Evolutionary conservation across 2,888 invertebrate genomes (phyloP), one percentile per base, ranked within the genome.

Genomic region (Harpalus rufipes): DNA sequence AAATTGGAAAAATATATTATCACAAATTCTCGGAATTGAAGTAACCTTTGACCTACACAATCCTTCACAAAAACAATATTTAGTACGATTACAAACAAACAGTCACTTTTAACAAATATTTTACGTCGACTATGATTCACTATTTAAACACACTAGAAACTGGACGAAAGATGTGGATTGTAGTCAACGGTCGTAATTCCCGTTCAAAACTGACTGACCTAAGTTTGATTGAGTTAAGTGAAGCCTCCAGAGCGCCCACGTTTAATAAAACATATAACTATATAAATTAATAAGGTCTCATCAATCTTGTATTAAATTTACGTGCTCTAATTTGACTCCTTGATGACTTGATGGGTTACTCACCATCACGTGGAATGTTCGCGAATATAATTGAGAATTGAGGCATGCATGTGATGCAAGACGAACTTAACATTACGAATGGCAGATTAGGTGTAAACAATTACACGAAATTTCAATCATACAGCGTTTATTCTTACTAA

Each of bases 221-320:
- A 74, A 41, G 44, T 65, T 65, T 44, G 21, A 83, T 83, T 74
- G 44, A 41, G 74, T 76, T 76, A 83, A 39, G 16, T 58, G 41
- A 41, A 76, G 41, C 16, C 41, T 32, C 44, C 32, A 25, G 3
- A 39, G n/a, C 74, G 41, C 83, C 83, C 76, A 83, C 83, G 21
- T 83, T 59, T 61, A 83, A 83, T 83, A 32, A 83, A 81, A 65
- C 44, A 18, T 81, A 65, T n/a, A 65, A 81, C 51, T 61, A 44
- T 16, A 61, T 74, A 44, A 83, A 83, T 83, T 76, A 83, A 74
- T 61, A 61, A 83, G 83, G 58, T 74, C 83, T 83, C 74, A 83
- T 83, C 76, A 83, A 59, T 76, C 74, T 61, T 74, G 41, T 18
- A 44, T 41, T 44, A 44, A 16, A 18, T 44, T 74, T 44, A 44